phyloP scores from a whole-genome alignment of 2,113 vertebrate species.

The Podarcis cretensis region DNA sequence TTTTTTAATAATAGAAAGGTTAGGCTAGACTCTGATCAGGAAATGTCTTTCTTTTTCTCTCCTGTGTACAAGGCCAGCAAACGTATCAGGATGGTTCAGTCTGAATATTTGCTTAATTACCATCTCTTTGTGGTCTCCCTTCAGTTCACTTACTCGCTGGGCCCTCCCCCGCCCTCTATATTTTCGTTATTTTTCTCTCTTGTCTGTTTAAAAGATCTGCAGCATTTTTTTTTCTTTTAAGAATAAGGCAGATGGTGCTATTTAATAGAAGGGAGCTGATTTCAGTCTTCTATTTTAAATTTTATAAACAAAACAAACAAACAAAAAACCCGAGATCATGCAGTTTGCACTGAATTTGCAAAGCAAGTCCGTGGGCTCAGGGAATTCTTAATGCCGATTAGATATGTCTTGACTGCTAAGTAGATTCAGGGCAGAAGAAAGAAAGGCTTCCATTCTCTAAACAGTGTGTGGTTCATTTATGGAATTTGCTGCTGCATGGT shows the following conservation, averaged over 20 bases:
- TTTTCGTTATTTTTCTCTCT: background rate
- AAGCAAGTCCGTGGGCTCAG: background rate
- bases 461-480: background rate
- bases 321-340: background rate
- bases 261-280: background rate
- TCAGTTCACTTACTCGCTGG: background rate
- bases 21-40: slow-evolving; percentile 40
- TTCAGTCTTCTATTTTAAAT: background rate
- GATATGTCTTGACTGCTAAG: background rate
- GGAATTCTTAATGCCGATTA: background rate
- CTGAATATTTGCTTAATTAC: slow-evolving; percentile 33
- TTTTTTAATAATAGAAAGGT: slow-evolving; percentile 54
- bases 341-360: background rate
- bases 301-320: background rate
- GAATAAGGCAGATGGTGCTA: background rate
- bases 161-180: background rate
- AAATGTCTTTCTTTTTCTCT: slow-evolving; percentile 12
- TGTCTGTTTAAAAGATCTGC: background rate
- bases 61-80: background rate
- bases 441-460: too few relatives aligned
- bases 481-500: background rate
- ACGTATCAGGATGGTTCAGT: slow-evolving; percentile 16
- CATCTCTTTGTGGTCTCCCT: background rate
- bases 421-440: background rate
- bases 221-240: background rate